Percentiles rank a stretch among this genome's conserved stretches.
Evolutionary conservation across 1,140 invertebrate species (phyloP).

Genomic region (Drosophila asahinai): DNA sequence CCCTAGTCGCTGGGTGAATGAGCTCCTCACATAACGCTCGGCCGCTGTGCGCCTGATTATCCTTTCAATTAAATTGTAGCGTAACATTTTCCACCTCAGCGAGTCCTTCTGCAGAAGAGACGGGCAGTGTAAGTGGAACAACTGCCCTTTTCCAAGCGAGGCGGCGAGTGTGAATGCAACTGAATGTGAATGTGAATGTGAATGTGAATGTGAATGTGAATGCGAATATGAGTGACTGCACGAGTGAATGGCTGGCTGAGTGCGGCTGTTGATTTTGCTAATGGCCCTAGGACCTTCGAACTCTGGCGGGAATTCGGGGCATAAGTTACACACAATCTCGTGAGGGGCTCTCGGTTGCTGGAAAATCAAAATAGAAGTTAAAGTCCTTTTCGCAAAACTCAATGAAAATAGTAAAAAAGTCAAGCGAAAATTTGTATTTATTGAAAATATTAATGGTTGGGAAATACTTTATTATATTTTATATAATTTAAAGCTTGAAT

Average conservation of each 20-base stretch:
- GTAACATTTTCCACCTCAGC: conserved; percentile 80
- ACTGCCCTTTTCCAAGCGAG: conserved; percentile 24
- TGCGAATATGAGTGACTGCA: conserved; percentile 18
- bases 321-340: conserved; percentile 15
- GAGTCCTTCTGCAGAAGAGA: conserved; percentile 21
- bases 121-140: conserved; percentile 24
- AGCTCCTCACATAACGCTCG: conserved; percentile 56
- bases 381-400: neutral
- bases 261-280: conserved; percentile 71
- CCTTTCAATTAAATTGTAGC: conserved; percentile 84
- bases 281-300: conserved; percentile 52
- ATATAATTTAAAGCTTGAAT: too few relatives aligned
- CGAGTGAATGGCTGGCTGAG: conserved; percentile 28
- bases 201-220: conserved; percentile 23
- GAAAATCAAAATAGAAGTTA: neutral
- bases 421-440: too few relatives aligned
- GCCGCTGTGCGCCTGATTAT: conserved; percentile 80
- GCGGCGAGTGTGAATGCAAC: conserved; percentile 20
- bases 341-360: conserved; percentile 8
- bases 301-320: conserved; percentile 11
- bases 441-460: too few relatives aligned
- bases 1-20: conserved; percentile 32
- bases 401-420: too few relatives aligned
- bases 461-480: too few relatives aligned
- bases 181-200: conserved; percentile 14